These are phyloP conservation scores for Panonychus citri DNA, from an alignment of 1,140 invertebrate genomes.

Conservation along the genomic window DNA sequence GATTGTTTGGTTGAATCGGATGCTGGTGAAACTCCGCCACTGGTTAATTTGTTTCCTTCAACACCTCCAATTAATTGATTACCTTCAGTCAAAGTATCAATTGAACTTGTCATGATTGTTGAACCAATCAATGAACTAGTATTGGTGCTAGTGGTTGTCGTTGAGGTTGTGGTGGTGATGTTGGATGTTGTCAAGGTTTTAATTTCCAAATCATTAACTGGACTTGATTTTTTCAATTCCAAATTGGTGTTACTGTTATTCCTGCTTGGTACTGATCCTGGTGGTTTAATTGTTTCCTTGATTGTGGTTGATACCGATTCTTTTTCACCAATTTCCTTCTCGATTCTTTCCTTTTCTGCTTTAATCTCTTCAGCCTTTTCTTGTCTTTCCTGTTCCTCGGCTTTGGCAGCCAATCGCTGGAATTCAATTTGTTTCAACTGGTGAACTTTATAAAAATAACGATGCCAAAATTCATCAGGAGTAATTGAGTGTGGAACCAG, in stretches of 20 bases:
- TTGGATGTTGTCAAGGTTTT: too few relatives aligned
- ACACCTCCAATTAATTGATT: background rate
- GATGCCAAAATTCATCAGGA: slow-evolving; percentile 27
- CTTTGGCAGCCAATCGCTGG: slow-evolving; percentile 11
- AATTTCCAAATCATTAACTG: too few relatives aligned
- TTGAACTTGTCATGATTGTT: background rate
- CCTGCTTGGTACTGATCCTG: too few relatives aligned
- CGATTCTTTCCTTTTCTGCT: background rate
- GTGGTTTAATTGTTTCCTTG: background rate
- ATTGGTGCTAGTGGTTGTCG: too few relatives aligned
- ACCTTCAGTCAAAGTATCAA: background rate
- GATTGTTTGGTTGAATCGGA: background rate
- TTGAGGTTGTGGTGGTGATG: too few relatives aligned
- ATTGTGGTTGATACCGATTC: background rate
- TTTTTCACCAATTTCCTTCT: background rate
- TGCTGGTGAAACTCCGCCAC: background rate
- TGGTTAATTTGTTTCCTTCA: background rate
- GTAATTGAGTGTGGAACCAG: slow-evolving; percentile 25
- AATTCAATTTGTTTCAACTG: slow-evolving; percentile 23
- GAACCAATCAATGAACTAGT: too few relatives aligned
- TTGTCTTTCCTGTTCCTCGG: background rate
- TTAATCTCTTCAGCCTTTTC: background rate
- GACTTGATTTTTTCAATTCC: too few relatives aligned
- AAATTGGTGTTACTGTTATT: too few relatives aligned
- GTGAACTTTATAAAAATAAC: slow-evolving; percentile 27